Base-by-base conservation (phyloP, 2,797 vertebrate genomes). In the Manis crassicaudata region DNA sequence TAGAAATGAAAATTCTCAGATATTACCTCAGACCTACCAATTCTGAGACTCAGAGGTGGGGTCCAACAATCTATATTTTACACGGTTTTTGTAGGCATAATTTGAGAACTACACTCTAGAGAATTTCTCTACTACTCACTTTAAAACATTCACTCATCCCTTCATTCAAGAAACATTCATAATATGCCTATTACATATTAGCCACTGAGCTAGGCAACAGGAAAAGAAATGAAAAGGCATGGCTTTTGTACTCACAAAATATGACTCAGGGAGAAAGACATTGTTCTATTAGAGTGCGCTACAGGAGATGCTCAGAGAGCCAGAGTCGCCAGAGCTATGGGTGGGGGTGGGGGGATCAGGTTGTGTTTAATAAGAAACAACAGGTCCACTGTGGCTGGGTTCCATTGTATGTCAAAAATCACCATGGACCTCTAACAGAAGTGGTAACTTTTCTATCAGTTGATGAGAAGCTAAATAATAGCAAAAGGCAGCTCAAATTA, bases 391-490 rank as follows among this genome's bases (percentile, higher is more conserved):
- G 35, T 4, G 6, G 2, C 8, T 84, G 77, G 40, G 27, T 72
- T 65, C 54, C 23, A 8, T 4, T 23, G 2, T 35, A 9, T 25
- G 27, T 89, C 16, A 73, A 50, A 90, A 37, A 21, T 35, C 27
- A 23, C 37, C 23, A 50, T 5, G 18, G 52, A 37, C 23, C 73
- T 60, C 68, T 20, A 14, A 29, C 3, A 37, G 60, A 72, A 54
- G 18, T 6, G 17, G 16, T 60, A 46, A 18, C n/a, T 54, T 90
- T 46, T 82, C 1, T 54, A 50, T 63, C 58, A 62, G 20, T 29
- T 35, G 43, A 90, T 70, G 14, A 56, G 76, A 76, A 95, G 75
- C 32, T 79, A 94, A 94, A 86, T 58, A 92, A 81, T 1, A 77
- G n/a, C 9, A 37, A 72, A 58, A 68, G 16, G 20, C 18, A 35